Evolutionary conservation across 2,888 invertebrate species (phyloP).

Genomic region (Dryobotodes eremita): DNA sequence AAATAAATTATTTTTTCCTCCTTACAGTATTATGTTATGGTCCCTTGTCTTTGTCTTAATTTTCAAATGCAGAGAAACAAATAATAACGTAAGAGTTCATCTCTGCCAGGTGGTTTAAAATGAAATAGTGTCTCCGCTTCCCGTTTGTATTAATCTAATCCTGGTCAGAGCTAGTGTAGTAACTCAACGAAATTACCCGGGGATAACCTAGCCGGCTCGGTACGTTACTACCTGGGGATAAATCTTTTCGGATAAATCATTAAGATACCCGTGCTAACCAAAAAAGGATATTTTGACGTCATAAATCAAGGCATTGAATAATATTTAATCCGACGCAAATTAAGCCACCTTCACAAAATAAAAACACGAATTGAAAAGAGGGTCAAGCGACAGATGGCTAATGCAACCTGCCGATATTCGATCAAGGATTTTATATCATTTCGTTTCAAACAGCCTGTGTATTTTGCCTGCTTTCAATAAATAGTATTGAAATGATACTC

Average conservation of each 20-base stretch:
- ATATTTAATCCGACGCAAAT: conserved; percentile 48
- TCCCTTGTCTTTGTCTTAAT: neutral
- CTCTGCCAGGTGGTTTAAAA: conserved; percentile 69
- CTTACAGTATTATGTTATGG: neutral
- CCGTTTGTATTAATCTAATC: conserved; percentile 76
- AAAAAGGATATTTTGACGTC: conserved; percentile 28
- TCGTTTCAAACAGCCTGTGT: neutral
- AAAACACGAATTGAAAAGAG: conserved; percentile 42
- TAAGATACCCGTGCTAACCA: conserved; percentile 40
- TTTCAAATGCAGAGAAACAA: conserved; percentile 13
- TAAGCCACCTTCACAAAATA: conserved; percentile 35
- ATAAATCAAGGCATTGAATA: conserved; percentile 46
- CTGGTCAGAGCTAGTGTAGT: conserved; percentile 70
- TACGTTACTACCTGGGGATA: conserved; percentile 66
- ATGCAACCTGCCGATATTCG: conserved; percentile 35
- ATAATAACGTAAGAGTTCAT: conserved; percentile 52
- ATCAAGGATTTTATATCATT: conserved; percentile 18
- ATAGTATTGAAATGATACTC: neutral
- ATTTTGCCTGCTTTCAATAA: neutral
- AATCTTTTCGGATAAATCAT: conserved; percentile 64
- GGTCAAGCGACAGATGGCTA: conserved; percentile 43
- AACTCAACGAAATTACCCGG: conserved; percentile 77
- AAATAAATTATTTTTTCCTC: neutral
- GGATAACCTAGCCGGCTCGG: conserved; percentile 68
- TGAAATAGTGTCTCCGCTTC: conserved; percentile 72